phyloP scores from a whole-genome alignment of 2,797 vertebrate species.

The Florisuga fusca region DNA sequence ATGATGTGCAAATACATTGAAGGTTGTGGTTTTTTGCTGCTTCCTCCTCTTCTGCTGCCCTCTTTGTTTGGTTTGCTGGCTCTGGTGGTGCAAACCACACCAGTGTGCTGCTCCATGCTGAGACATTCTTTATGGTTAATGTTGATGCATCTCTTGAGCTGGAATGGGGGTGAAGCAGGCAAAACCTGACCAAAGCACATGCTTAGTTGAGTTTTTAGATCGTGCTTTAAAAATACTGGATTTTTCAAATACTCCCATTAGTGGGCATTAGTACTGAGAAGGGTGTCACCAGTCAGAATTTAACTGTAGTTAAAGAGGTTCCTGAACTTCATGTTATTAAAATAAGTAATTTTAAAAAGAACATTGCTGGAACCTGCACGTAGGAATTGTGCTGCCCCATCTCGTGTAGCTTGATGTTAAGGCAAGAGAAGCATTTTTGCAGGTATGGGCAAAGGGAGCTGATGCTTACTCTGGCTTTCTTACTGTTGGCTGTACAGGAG shows the following conservation, averaged over 20 bases:
- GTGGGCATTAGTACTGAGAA: background rate
- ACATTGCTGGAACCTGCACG: background rate
- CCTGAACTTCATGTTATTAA: background rate
- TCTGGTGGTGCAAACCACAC: background rate
- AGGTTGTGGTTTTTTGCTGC: background rate
- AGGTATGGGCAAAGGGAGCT: background rate
- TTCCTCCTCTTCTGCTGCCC: background rate
- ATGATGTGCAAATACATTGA: background rate
- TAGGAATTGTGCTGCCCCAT: background rate
- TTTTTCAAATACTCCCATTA: slow-evolving; percentile 25
- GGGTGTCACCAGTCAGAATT: background rate
- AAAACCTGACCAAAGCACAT: background rate
- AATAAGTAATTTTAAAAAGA: background rate
- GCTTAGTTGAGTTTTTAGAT: background rate
- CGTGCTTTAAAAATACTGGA: background rate
- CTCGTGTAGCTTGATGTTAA: background rate
- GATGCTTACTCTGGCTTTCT: background rate
- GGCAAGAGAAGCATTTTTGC: background rate
- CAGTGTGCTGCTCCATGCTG: background rate
- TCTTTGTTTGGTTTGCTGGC: background rate
- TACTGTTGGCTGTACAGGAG: background rate
- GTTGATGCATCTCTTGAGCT: background rate
- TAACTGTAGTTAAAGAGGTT: slow-evolving; percentile 14
- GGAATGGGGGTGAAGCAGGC: background rate
- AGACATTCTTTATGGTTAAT: accelerated